These are phyloP conservation scores for Sipha maydis DNA, from an alignment of 2,888 invertebrate species.

Conservation along the genomic window DNA sequence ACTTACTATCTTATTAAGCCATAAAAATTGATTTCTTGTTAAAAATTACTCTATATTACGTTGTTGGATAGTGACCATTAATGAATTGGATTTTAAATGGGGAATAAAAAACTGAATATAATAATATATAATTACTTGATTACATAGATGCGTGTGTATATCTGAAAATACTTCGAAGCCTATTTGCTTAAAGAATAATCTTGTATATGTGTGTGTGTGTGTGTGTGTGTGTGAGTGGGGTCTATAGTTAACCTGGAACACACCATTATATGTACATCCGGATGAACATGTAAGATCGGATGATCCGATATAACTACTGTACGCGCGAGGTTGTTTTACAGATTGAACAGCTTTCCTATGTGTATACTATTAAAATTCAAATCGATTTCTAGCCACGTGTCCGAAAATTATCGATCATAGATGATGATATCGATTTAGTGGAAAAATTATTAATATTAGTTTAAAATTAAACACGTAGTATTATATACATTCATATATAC, in stretches of 20 bases:
- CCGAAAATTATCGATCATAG: neutral
- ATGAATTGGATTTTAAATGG: neutral
- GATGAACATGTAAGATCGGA: neutral
- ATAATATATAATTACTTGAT: neutral
- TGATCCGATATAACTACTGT: neutral
- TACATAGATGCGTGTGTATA: neutral
- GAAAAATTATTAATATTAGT: neutral
- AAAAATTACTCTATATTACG: neutral
- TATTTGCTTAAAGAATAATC: neutral
- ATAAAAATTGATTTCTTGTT: no score
- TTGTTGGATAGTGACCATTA: neutral
- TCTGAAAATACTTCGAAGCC: neutral
- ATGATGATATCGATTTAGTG: neutral
- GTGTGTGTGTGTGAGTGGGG: neutral
- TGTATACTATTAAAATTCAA: slow-evolving; percentile 17
- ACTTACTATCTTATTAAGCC: no score
- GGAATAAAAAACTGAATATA: no score
- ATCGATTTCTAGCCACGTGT: slow-evolving; percentile 18
- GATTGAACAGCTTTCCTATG: slow-evolving; percentile 21
- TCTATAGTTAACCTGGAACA: neutral
- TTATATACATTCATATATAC: no score
- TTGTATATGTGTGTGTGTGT: neutral
- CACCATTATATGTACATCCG: neutral
- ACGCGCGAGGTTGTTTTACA: neutral
- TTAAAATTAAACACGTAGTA: neutral